Evolutionary conservation across 2,113 vertebrate genomes (phyloP), one percentile per base, ranked within the genome.

Genomic region (Hemibagrus wyckioides): DNA sequence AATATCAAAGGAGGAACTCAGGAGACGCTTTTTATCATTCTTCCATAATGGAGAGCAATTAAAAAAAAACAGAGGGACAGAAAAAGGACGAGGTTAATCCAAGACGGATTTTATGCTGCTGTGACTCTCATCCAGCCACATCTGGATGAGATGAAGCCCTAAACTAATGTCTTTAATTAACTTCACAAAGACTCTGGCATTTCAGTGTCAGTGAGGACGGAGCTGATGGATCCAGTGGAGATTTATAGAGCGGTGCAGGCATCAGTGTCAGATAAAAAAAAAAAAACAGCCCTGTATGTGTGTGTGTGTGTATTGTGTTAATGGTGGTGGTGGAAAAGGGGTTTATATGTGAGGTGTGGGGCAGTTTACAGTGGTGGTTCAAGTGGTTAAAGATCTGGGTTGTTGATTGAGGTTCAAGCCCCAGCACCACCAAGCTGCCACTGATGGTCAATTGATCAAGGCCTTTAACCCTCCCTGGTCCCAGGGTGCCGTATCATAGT

Each of bases 151-250:
- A 75, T 14, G 71, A 54, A 82, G 65, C 19, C 36, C 17, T n/a
- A 2, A 48, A 52, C 30, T 80, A 63, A 80, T 67, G 79, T 44
- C 79, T 86, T 86, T 73, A 71, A 86, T 87, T 87, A 48, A 63
- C 65, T 59, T 50, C 33, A 73, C 59, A 81, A 81, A 56, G 50
- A 44, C 33, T 67, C 36, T 19, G 28, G 28, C 36, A 28, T n/a
- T 23, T 71, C 8, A 44, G 11, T 71, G 25, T 25, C 57, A 23
- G n/a, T 30, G 8, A 54, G 80, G 77, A 57, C 15, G 57, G 57
- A 82, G 36, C 50, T 39, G 30, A 21, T 81, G 63, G 23, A 82
- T 56, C 19, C 33, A 69, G 61, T 52, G 44, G 17, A 85, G 50
- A 56, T 28, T 9, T 65, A 17, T 10, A 44, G 80, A 21, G n/a